Evolutionary conservation across 2,888 invertebrate species (phyloP), one percentile per base, ranked within the genome.

Genomic region (Barypeithes pellucidus): DNA sequence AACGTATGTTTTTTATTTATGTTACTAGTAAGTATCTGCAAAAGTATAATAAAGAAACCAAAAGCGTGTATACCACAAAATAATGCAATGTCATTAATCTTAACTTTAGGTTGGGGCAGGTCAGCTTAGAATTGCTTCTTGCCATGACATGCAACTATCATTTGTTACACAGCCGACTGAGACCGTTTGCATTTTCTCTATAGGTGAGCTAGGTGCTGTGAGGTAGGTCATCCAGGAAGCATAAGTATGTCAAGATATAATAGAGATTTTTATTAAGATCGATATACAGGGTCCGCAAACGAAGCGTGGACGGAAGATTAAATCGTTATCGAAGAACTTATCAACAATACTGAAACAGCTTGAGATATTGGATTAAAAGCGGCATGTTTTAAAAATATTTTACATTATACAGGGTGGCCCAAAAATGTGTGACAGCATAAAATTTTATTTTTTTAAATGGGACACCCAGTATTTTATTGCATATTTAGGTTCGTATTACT

Each of bases 91-190:
- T 66, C 72, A 75, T 68, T 69, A 67, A 61, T 67, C 61, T 74
- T 67, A 47, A 43, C 61, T 60, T 66, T 14, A 67, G 41, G 54
- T 54, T 73, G 68, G 41, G 73, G 67, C 57, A 73, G 73, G 73
- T 68, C 67, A 59, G 47, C 16, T 54, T 18, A 73, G 50, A 73
- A 73, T 57, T 63, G 63, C 73, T 62, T 41, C 41, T 67, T 67
- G 61, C 47, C 67, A 50, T 73, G 73, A 73, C 73, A 73, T 73
- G 68, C 63, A 73, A 68, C 62, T 62, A 73, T 73, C 73, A 68
- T 73, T 63, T 67, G 63, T 73, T 73, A 63, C 63, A 57, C 70
- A 52, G 59, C 47, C 59, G 33, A 59, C 66, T 72, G 60, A 20
- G 18, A 36, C 18, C 18, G 50, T 52, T 65, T 65, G 36, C 52